A percentile compares a stretch with the other conserved stretches of the same genome.
Evolutionary conservation across 2,888 invertebrate species (phyloP).

Genomic region (Scelioninae gen. 1): DNA sequence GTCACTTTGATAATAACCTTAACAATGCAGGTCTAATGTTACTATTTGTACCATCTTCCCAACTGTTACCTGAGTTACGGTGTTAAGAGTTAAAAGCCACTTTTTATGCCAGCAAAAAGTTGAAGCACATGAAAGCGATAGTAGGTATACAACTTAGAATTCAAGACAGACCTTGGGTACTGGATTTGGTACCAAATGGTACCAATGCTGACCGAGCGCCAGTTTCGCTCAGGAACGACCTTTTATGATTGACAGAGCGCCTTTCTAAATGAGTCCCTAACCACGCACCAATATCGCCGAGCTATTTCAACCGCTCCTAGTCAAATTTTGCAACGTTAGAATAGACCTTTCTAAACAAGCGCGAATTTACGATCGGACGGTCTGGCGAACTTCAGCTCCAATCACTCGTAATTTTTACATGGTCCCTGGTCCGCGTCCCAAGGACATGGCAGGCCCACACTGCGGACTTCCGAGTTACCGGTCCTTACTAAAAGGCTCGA

Average conservation of each 20-base stretch:
- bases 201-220: conserved; percentile 5
- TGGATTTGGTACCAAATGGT: conserved; percentile 13
- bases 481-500: conserved; percentile 11
- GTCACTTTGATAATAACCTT: neutral
- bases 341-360: conserved; percentile 44
- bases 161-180: conserved; percentile 8
- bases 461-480: neutral
- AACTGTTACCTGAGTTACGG: no score
- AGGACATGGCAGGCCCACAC: no score
- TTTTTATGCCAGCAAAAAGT: no score
- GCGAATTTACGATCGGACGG: conserved; percentile 2
- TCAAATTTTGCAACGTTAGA: conserved; percentile 42
- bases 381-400: conserved; percentile 14
- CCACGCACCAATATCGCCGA: conserved; percentile 10
- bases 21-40: neutral
- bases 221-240: conserved; percentile 9
- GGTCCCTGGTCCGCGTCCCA: no score
- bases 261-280: conserved; percentile 29
- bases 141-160: neutral
- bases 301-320: conserved; percentile 6
- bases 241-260: conserved; percentile 42
- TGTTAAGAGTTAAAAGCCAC: no score
- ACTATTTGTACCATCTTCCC: no score
- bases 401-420: neutral
- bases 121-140: neutral